phyloP scores from a whole-genome alignment of 1,140 invertebrate genomes.

The Calycopis cecrops region DNA sequence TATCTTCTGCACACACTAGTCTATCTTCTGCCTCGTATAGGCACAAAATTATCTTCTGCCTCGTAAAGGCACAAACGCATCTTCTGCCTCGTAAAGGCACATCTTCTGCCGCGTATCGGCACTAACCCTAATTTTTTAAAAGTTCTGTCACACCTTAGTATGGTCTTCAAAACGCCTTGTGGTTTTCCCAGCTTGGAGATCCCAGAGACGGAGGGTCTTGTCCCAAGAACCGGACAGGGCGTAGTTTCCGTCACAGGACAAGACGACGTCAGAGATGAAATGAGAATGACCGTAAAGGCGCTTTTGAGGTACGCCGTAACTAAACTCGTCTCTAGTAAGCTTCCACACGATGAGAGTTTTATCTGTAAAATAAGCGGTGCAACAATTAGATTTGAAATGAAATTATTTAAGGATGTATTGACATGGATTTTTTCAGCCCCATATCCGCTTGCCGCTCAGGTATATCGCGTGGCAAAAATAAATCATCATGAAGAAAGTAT shows the following conservation, averaged over 20 bases:
- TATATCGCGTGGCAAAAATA: slow-evolving; percentile 69
- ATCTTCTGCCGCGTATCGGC: slow-evolving; percentile 54
- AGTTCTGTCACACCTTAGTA: slow-evolving; percentile 90
- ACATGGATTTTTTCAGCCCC: slow-evolving; percentile 58
- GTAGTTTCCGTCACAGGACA: slow-evolving; percentile 99
- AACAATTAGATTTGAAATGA: slow-evolving; percentile 1
- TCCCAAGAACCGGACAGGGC: slow-evolving; percentile 99
- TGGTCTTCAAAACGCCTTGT: slow-evolving; percentile 98
- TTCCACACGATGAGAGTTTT: slow-evolving; percentile 99
- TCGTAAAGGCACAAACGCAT: slow-evolving; percentile 49
- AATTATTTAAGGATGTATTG: background rate
- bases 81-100: slow-evolving; percentile 79
- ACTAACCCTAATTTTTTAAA: slow-evolving; percentile 47
- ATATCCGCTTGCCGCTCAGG: slow-evolving; percentile 77
- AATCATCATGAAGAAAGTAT: slow-evolving; percentile 59
- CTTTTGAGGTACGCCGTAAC: slow-evolving; percentile 97
- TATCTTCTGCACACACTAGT: slow-evolving; percentile 56
- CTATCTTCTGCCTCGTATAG: slow-evolving; percentile 77
- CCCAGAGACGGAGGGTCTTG: slow-evolving; percentile 98
- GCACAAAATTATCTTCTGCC: slow-evolving; percentile 68
- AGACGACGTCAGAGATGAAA: slow-evolving; percentile 98
- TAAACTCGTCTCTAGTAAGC: slow-evolving; percentile 92
- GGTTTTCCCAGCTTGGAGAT: slow-evolving; percentile 94
- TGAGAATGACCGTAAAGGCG: slow-evolving; percentile 98
- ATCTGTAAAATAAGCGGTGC: slow-evolving; percentile 79